A percentile compares a stretch with the other conserved stretches of the same genome.
Conservation (phyloP, 2,888 invertebrate genomes). For the Bellardia bayeri region DNA sequence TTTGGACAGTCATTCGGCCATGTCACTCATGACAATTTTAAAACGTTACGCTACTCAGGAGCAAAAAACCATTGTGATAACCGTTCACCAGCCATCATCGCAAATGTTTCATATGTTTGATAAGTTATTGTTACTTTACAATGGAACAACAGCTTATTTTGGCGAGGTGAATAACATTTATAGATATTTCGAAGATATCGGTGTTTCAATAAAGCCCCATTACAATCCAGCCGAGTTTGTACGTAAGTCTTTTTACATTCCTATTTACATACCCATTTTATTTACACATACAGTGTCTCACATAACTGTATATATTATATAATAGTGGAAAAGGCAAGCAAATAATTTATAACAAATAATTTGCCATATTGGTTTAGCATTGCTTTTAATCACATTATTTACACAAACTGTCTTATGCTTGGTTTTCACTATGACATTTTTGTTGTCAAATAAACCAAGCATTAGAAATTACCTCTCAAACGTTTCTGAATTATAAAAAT, state of each 20-base stretch:
- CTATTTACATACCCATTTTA: too few relatives aligned
- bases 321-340: too few relatives aligned
- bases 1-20: constrained; percentile 91
- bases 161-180: constrained; percentile 90
- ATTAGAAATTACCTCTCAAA: too few relatives aligned
- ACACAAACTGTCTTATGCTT: too few relatives aligned
- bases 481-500: too few relatives aligned
- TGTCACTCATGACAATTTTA: constrained; percentile 89
- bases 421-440: too few relatives aligned
- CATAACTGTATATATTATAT: too few relatives aligned
- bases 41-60: constrained; percentile 90
- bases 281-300: too few relatives aligned
- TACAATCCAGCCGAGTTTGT: constrained; percentile 95
- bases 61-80: constrained; percentile 91
- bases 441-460: too few relatives aligned
- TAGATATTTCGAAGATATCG: constrained; percentile 89
- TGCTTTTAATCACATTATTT: too few relatives aligned
- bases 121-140: constrained; percentile 88
- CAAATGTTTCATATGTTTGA: constrained; percentile 94
- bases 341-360: too few relatives aligned
- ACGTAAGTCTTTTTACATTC: constrained; percentile 85
- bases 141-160: constrained; percentile 91
- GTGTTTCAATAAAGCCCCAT: constrained; percentile 89
- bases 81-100: constrained; percentile 93
- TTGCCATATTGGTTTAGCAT: too few relatives aligned